Conservation (phyloP, 2,113 vertebrate species). For the Physeter macrocephalus region DNA sequence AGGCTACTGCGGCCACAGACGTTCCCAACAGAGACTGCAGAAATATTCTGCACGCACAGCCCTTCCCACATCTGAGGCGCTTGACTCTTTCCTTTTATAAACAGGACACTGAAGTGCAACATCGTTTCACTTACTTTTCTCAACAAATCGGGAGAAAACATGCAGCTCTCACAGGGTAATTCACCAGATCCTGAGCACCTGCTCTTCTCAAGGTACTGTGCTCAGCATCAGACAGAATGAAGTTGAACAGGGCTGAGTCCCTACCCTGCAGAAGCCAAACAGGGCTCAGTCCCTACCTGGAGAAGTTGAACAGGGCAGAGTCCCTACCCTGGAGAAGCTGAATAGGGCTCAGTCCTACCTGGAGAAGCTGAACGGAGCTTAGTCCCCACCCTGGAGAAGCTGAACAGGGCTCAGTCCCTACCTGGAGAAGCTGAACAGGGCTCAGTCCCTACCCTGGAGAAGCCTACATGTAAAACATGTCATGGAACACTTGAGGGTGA, state of each 20-base stretch:
- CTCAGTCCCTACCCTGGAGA: background rate
- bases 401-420: background rate
- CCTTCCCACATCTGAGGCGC: background rate
- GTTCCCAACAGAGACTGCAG: background rate
- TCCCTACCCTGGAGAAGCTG: background rate
- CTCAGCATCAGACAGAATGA: background rate
- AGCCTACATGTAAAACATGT: background rate
- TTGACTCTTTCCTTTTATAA: background rate
- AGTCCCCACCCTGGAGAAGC: background rate
- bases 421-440: background rate
- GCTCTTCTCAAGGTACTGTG: background rate
- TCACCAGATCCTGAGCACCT: background rate
- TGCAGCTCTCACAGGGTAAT: background rate
- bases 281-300: background rate
- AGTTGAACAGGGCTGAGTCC: background rate
- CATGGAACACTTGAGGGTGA: background rate
- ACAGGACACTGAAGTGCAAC: background rate
- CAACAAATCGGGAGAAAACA: background rate
- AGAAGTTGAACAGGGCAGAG: background rate
- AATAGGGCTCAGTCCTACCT: no score
- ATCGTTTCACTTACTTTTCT: background rate
- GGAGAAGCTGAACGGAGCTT: no score
- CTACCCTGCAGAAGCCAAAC: background rate
- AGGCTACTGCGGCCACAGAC: background rate
- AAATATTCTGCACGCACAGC: background rate